A percentile compares a stretch with the other conserved stretches of the same genome.
Evolutionary conservation across 2,113 vertebrate genomes (phyloP).

Genomic region (Toxotes jaculatrix): DNA sequence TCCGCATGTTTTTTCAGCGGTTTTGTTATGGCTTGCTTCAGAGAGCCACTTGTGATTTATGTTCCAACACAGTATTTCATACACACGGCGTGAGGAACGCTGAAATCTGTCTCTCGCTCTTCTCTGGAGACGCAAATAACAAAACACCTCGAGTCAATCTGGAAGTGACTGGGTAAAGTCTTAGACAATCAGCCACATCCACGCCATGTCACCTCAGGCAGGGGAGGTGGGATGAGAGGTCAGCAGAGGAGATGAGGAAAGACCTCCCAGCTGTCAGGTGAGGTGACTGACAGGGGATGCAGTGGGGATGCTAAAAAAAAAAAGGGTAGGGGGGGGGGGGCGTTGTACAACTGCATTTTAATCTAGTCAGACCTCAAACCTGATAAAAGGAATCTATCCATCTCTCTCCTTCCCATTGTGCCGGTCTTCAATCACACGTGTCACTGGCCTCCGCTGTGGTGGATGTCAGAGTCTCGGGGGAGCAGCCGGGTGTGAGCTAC

Average conservation of each 20-base stretch:
- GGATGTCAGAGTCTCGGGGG: conserved; percentile 51
- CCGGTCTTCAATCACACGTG: conserved; percentile 73
- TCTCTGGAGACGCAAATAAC: conserved; percentile 20
- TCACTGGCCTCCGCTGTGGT: conserved; percentile 47
- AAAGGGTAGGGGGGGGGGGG: conserved; percentile 37
- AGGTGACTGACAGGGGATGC: conserved; percentile 43
- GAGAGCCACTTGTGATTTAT: conserved; percentile 46
- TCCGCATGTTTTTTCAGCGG: conserved; percentile 47
- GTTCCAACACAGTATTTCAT: conserved; percentile 40
- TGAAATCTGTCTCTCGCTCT: conserved; percentile 42
- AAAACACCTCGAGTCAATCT: conserved; percentile 55
- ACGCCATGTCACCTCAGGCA: conserved; percentile 24
- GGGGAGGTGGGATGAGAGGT: conserved; percentile 40
- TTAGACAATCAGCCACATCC: conserved; percentile 33
- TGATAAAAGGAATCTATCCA: conserved; percentile 76
- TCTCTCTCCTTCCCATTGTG: conserved; percentile 65
- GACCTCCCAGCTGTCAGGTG: conserved; percentile 35
- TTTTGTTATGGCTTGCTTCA: conserved; percentile 44
- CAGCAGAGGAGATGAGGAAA: conserved; percentile 36
- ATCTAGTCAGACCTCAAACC: conserved; percentile 75
- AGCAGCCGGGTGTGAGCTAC: conserved; percentile 25
- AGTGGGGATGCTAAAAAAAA: conserved; percentile 28
- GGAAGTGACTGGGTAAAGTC: conserved; percentile 58
- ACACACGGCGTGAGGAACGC: conserved; percentile 36
- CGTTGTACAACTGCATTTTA: conserved; percentile 76